Base-by-base conservation (phyloP, 2,113 vertebrate species). In the Nycticebus coucang region DNA sequence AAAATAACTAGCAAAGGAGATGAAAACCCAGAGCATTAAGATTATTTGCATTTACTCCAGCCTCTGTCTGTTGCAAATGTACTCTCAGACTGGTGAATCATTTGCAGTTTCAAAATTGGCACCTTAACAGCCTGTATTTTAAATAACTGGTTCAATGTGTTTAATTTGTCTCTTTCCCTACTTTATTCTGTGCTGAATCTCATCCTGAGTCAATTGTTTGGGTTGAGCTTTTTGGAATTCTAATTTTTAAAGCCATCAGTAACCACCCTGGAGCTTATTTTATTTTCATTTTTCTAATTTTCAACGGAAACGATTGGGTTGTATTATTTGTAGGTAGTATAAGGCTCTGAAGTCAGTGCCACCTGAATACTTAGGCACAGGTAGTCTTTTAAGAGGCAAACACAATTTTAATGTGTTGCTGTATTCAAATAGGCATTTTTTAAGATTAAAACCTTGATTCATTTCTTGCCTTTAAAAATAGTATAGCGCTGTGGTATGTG, bases 221-320 rank as follows among this genome's bases (percentile, higher is more conserved):
- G 0, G 83, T 84, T 93, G 87, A 91, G 14, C 78, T 97, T 98
- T 72, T 69, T 33, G 7, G 64, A 94, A 53, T 75, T 33, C 79
- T 87, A 72, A 3, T 97, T 97, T 97, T 79, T 74, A 79, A 92
- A 97, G 66, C 55, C 62, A 37, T n/a, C 93, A 91, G 24, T 11
- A 89, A 96, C 71, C 66, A 72, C 33, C 83, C 6, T 41, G 59
- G n/a, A 80, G 64, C 12, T 80, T 82, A 85, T 94, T 93, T 75
- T 87, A 59, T 81, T 79, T 90, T 85, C 64, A 84, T 91, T 94
- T 86, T 79, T 21, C 21, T 95, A 87, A 93, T 97, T 97, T 89
- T 81, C 72, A 94, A 1, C 92, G 50, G 91, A 95, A 94, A 95
- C 87, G 66, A 41, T 17, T 82, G 3, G 55, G 6, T 62, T 91